Base-by-base conservation (phyloP, 2,113 vertebrate genomes). In the Myiopsitta monachus region DNA sequence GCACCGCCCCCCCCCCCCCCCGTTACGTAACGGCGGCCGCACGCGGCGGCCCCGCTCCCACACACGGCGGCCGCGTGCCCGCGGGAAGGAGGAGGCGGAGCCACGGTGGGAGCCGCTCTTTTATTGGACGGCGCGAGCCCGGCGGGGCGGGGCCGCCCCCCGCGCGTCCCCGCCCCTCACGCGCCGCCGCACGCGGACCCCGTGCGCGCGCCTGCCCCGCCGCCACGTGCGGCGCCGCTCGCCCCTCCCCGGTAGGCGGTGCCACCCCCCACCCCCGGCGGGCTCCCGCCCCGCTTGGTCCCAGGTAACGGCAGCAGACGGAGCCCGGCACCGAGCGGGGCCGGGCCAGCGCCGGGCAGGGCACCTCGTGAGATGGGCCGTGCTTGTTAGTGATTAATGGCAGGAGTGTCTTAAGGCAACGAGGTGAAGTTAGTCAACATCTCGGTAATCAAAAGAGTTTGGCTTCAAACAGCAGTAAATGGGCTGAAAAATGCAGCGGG, bases 391-490 rank as follows among this genome's bases (percentile, higher is more conserved):
- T 70, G 21, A 47, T 88, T 89, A 76, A 46, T n/a, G 86, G 41
- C 69, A 85, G 89, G 94, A 98, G 97, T 88, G 92, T 89, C 86
- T 79, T 91, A 95, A 98, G 97, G 97, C 97, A 97, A 95, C 64
- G 51, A 4, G 59, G 92, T 46, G 19, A 96, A 94, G 90, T 97
- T 95, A 97, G 92, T 95, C 67, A 96, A 95, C 54, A 31, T 44
- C 39, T 76, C 95, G 59, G 68, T 72, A 91, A 97, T 72, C 95
- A 73, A 89, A 96, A 92, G n/a, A 86, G 88, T 27, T 95, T 95
- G 28, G 91, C 89, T 97, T 97, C 83, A 91, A 91, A 95, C 39
- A 88, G 83, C 94, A 94, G 92, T 66, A 96, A 81, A 54, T 36
- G 73, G 96, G 92, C 94, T 87, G 93, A 88, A 95, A 89, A 26